Conservation (phyloP, 2,797 vertebrate species). For the Brachyrhaphis roseni region DNA sequence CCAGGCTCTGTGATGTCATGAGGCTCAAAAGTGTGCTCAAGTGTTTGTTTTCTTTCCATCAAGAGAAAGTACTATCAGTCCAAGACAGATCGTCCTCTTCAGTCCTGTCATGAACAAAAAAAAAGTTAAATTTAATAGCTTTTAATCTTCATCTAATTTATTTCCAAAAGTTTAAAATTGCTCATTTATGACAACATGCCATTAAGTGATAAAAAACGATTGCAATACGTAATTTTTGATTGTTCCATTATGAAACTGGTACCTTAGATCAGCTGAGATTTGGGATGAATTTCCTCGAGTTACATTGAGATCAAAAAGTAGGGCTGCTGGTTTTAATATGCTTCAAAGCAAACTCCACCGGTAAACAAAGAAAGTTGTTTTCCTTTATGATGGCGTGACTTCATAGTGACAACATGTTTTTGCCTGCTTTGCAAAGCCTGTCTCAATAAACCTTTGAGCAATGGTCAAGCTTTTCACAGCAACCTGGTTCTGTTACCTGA, state of each 20-base stretch:
- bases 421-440: not conserved
- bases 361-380: not conserved
- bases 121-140: not conserved
- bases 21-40: constrained; percentile 16
- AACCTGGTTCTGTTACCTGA: not conserved
- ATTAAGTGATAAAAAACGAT: not conserved
- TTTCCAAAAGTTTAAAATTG: not conserved
- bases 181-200: not conserved
- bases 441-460: not conserved
- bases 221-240: not conserved
- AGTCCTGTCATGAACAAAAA: not conserved
- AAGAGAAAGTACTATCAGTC: not conserved
- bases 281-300: not conserved
- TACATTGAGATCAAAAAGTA: not conserved
- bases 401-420: not conserved
- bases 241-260: not conserved
- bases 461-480: not conserved
- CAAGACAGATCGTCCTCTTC: not conserved
- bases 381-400: not conserved
- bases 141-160: not conserved
- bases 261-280: not conserved
- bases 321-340: not conserved
- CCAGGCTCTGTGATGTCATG: constrained; percentile 43
- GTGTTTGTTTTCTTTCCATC: not conserved
- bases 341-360: not conserved